phyloP scores from a whole-genome alignment of 2,888 invertebrate species.

The Clusia tigrina region DNA sequence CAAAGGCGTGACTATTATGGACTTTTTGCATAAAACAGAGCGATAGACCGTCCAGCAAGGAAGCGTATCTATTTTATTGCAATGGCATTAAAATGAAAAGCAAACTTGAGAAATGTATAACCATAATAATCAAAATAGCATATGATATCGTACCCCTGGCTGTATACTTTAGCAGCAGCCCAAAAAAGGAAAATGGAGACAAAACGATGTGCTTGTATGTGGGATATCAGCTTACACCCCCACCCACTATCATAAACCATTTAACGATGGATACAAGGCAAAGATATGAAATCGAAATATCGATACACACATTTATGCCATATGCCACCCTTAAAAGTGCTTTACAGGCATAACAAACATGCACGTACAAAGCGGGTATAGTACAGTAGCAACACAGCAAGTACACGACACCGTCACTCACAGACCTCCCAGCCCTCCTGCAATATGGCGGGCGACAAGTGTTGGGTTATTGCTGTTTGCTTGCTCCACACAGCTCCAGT shows the following conservation, averaged over 20 bases:
- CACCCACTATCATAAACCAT: conserved; percentile 37
- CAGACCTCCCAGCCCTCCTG: not conserved
- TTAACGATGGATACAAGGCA: conserved; percentile 53
- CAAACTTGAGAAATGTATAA: conserved; percentile 47
- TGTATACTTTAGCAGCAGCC: not conserved
- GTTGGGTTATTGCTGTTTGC: not conserved
- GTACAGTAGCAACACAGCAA: conserved; percentile 27
- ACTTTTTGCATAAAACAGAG: no score
- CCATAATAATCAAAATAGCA: conserved; percentile 48
- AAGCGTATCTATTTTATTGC: no score
- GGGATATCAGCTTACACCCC: no score
- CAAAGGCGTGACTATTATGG: no score
- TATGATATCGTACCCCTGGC: conserved; percentile 29
- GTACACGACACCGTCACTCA: conserved; percentile 1
- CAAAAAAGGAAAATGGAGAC: not conserved
- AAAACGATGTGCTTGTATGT: not conserved
- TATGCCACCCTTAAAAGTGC: conserved; percentile 43
- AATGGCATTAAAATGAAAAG: conserved; percentile 43
- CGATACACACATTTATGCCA: conserved; percentile 44
- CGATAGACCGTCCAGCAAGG: no score
- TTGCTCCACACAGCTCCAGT: not conserved
- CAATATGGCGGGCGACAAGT: conserved; percentile 7
- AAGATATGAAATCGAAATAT: conserved; percentile 58
- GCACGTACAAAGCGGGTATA: conserved; percentile 37
- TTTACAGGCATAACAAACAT: conserved; percentile 60